Base-by-base conservation (phyloP, 2,888 invertebrate genomes). In the Pristionchus entomophagus region DNA sequence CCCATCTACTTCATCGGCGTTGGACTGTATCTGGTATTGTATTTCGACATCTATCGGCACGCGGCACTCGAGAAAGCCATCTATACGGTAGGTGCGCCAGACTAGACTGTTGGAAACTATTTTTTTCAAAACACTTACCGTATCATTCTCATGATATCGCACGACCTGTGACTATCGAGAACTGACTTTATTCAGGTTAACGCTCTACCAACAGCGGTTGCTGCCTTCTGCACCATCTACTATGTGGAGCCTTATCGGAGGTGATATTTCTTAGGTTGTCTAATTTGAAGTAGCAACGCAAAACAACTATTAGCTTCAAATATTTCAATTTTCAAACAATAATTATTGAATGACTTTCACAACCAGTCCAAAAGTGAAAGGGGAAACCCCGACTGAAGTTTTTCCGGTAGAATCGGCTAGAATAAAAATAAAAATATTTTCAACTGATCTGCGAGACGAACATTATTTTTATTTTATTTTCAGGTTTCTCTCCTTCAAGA, bases 1-100 rank as follows among this genome's bases (percentile, higher is more conserved):
- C 65, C 65, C 65, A 65, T 65, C 65, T 65, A 65, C 65, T 65
- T 65, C 35, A 22, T 65, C 35, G 65, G 65, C 5, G 65, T 65
- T 35, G 35, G 35, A 19, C 65, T 65, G 19, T 65, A 65, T 22
- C 65, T 65, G 19, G 65, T 65, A 17, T 35, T 65, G 17, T 65
- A 65, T 22, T 65, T 65, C 35, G 65, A 65, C 65, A 35, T 65
- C 22, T 65, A 65, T 19, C 65, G 65, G 5, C 65, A 65, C 35
- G 19, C 65, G 6, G 65, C 65, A 1, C 65, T 65, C 65, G 65
- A 65, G 65, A 65, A 65, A 35, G 65, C 65, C 35, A 65, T 65
- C 65, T 65, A 65, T 65, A 65, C 65, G 65, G 65, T 65, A 65
- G 35, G n/a, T n/a, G n/a, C n/a, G n/a, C n/a, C n/a, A n/a, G n/a